These are phyloP conservation scores for Halichondria panicea DNA, from an alignment of 37 sponge, comb jelly and placozoan species.

Conservation along the genomic window DNA sequence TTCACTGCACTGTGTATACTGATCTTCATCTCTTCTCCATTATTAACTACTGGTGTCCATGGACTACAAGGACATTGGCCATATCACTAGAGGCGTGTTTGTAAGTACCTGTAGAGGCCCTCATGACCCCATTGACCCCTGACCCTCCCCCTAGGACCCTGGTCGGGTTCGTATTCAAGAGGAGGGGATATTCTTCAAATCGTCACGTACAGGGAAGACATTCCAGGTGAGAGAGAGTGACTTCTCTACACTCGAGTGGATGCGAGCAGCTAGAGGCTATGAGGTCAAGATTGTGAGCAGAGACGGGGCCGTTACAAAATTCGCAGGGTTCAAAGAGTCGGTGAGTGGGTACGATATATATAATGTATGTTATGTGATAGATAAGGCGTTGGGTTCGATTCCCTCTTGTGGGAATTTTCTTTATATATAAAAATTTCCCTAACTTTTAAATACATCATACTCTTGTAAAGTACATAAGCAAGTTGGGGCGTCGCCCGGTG, in stretches of 20 bases:
- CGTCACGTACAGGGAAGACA: slow-evolving; percentile 63
- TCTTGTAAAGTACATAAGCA: too few species aligned
- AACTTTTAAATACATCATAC: too few species aligned
- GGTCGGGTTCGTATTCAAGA: slow-evolving; percentile 83
- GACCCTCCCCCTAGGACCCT: slow-evolving; percentile 62
- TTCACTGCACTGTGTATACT: too few species aligned
- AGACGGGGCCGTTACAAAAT: slow-evolving; percentile 64
- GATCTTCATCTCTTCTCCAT: too few species aligned
- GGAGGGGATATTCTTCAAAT: slow-evolving; percentile 87
- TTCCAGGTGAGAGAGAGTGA: slow-evolving; percentile 65
- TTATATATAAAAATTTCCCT: too few species aligned
- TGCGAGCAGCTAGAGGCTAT: slow-evolving; percentile 77
- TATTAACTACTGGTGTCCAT: too few species aligned
- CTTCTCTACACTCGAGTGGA: slow-evolving; percentile 74
- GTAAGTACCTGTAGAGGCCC: slow-evolving; percentile 41
- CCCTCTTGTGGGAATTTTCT: too few species aligned
- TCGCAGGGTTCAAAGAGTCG: slow-evolving; percentile 91
- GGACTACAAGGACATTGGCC: slow-evolving; percentile 70
- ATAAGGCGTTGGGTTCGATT: too few species aligned
- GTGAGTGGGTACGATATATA: slow-evolving; percentile 60
- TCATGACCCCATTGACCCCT: too few species aligned
- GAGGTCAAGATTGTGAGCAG: slow-evolving; percentile 71
- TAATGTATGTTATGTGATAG: too few species aligned
- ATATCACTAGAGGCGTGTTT: slow-evolving; percentile 62
- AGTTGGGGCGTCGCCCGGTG: too few species aligned